Evolutionary conservation across 2,797 vertebrate genomes (phyloP), one percentile per base, ranked within the genome.

Genomic region (Ispidina lecontei): DNA sequence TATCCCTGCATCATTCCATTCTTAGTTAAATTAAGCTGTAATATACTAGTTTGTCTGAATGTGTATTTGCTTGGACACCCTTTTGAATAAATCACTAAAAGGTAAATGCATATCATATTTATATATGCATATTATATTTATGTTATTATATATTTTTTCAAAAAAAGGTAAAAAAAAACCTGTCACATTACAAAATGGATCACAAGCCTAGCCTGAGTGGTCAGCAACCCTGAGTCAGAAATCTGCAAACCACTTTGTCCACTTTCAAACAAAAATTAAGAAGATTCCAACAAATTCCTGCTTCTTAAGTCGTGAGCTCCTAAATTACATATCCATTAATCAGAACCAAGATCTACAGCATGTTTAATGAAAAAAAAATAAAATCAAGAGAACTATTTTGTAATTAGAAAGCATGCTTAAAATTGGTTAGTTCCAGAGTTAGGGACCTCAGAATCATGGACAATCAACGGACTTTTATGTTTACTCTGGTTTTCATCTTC

Each of bases 1-100:
- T 64, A 28, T 82, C 29, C 54, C 18, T 49, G 41, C 76, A 70
- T 55, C 76, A 71, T 91, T 87, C 26, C 51, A 65, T 77, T 87
- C 79, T 58, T 56, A 56, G 25, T 77, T 90, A 75, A 80, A 86
- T 86, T 70, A 84, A 89, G 18, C 18, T 70, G 56, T 79, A 82
- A 73, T 73, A 70, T 0, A 2, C 75, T 73, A 54, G 23, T 26
- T 67, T 76, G 74, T 16, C 29, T 64, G n/a, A 67, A 19, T 46
- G 39, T 71, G 68, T 52, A 73, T 88, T 87, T 94, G 28, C 68
- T 86, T 87, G 22, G 31, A 56, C 52, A 28, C 28, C 51, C 68
- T 68, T 86, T 62, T 70, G 39, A 89, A 80, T 74, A 87, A 91
- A 79, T 70, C 62, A 21, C 49, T 71, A 54, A 87, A 75, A 73